phyloP scores from a whole-genome alignment of 2,888 invertebrate genomes.

The Mongoloraphidia duomilia region DNA sequence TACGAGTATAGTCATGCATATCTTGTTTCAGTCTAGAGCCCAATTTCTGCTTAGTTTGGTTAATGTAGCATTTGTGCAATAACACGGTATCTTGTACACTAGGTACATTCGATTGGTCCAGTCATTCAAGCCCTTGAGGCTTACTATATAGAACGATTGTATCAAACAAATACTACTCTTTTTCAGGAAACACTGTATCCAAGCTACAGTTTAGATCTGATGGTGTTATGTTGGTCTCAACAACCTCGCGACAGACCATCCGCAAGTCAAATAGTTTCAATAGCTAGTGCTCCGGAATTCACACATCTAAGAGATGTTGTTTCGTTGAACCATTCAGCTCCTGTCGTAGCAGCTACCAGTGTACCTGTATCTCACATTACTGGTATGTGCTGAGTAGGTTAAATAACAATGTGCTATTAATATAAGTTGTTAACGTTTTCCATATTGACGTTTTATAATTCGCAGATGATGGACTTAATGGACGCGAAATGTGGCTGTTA shows the following conservation, averaged over 20 bases:
- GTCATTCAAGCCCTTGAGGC: too few species aligned
- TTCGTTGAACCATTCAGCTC: conserved; percentile 51
- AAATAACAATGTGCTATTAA: neutral
- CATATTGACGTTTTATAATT: conserved; percentile 1
- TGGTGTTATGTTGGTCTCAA: conserved; percentile 94
- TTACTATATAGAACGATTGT: too few species aligned
- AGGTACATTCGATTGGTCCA: too few species aligned
- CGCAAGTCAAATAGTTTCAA: conserved; percentile 86
- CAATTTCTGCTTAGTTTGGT: too few species aligned
- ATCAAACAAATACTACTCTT: too few species aligned
- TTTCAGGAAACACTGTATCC: conserved; percentile 65
- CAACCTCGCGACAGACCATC: conserved; percentile 76
- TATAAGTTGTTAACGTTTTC: neutral
- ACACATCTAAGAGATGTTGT: conserved; percentile 72
- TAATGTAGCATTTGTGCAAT: too few species aligned
- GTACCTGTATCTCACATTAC: conserved; percentile 33
- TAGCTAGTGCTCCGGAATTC: conserved; percentile 85
- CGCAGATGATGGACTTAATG: conserved; percentile 37
- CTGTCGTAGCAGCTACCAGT: conserved; percentile 46
- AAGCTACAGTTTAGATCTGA: conserved; percentile 78
- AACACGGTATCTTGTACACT: too few species aligned
- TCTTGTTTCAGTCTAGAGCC: too few species aligned
- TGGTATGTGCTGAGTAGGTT: conserved; percentile 21
- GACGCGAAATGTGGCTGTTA: conserved; percentile 63
- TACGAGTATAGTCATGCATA: too few species aligned